Percentiles rank a stretch among this genome's conserved stretches.
Evolutionary conservation across 2,888 invertebrate genomes (phyloP).

Genomic region (Lithophane semibrunnea): DNA sequence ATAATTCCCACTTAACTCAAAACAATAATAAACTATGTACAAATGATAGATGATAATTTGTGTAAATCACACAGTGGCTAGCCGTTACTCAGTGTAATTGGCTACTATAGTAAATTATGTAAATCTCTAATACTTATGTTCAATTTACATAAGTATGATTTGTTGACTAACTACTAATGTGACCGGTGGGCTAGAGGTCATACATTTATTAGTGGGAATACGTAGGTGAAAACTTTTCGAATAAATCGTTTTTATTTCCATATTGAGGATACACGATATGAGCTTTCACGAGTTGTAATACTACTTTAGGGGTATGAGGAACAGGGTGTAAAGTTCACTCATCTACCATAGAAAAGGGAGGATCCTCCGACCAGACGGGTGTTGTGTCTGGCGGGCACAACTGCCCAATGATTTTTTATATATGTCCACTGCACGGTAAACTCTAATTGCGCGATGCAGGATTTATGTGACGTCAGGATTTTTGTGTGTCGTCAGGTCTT

Average conservation of each 20-base stretch:
- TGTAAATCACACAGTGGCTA: conserved; percentile 61
- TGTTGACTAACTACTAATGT: conserved; percentile 61
- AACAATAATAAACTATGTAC: conserved; percentile 45
- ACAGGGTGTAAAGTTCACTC: too few species aligned
- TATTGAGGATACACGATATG: background rate
- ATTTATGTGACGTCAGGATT: too few species aligned
- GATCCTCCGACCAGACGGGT: too few species aligned
- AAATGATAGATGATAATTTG: conserved; percentile 58
- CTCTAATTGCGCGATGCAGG: too few species aligned
- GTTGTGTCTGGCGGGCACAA: too few species aligned
- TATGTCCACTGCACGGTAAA: too few species aligned
- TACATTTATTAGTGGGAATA: conserved; percentile 17
- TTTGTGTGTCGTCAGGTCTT: too few species aligned
- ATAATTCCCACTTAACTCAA: conserved; percentile 44
- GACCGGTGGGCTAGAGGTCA: conserved; percentile 39
- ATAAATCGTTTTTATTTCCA: background rate
- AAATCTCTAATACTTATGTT: conserved; percentile 68
- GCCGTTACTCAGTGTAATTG: conserved; percentile 67
- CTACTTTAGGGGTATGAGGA: too few species aligned
- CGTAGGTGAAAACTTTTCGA: conserved; percentile 5
- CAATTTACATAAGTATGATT: conserved; percentile 73
- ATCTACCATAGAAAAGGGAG: too few species aligned
- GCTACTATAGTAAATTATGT: conserved; percentile 69
- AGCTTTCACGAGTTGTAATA: background rate
- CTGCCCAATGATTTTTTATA: too few species aligned